Evolutionary conservation across 2,888 invertebrate genomes (phyloP).

Genomic region (Diplazon laetatorius): DNA sequence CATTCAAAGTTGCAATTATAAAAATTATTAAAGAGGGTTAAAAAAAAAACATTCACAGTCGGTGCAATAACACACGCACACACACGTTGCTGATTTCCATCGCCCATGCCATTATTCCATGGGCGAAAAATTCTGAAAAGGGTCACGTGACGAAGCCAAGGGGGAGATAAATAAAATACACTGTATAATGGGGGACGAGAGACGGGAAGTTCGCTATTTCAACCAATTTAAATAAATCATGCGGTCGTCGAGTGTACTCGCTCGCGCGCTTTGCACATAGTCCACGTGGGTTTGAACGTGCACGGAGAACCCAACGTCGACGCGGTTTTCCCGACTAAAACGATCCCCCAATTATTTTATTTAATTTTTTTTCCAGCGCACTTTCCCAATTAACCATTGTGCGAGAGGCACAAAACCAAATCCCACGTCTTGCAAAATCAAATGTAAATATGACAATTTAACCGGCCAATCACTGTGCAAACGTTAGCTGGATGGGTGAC

Average conservation of each 20-base stretch:
- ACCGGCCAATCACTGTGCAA: too few relatives aligned
- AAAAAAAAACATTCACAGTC: too few relatives aligned
- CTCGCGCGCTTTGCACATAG: background rate
- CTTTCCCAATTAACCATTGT: conserved; percentile 23
- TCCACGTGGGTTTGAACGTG: conserved; percentile 17
- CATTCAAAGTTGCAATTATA: too few relatives aligned
- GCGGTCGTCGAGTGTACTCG: conserved; percentile 6
- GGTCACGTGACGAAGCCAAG: too few relatives aligned
- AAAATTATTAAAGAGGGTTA: too few relatives aligned
- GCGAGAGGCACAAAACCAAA: background rate
- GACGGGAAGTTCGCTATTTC: conserved; percentile 59
- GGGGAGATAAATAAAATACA: conserved; percentile 38
- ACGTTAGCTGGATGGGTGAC: too few relatives aligned
- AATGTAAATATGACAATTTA: background rate
- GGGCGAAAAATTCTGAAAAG: conserved; percentile 12
- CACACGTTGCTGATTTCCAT: too few relatives aligned
- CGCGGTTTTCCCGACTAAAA: too few relatives aligned
- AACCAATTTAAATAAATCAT: conserved; percentile 60
- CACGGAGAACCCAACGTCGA: too few relatives aligned
- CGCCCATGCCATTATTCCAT: too few relatives aligned
- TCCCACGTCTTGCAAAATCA: background rate
- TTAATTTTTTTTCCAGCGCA: conserved; percentile 20
- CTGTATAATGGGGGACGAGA: conserved; percentile 33
- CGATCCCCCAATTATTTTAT: too few relatives aligned
- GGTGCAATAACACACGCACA: too few relatives aligned